Evolutionary conservation across 1,140 invertebrate species (phyloP), one percentile per base, ranked within the genome.

Genomic region (Brachionus manjavacas): DNA sequence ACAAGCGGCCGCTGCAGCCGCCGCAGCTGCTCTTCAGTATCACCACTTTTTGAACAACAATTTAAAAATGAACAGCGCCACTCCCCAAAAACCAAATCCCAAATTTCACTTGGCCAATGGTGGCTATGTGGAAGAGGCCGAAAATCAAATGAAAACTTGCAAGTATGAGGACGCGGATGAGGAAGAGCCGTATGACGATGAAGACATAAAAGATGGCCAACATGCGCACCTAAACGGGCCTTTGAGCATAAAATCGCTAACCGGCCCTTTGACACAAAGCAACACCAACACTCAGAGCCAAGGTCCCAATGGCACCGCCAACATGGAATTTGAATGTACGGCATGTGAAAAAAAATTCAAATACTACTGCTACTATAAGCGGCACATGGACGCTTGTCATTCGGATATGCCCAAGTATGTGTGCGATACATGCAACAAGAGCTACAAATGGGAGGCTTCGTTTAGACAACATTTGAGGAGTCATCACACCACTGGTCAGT

Each of bases 351-450:
- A 81, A 81, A 60, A 68, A 66, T 81, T 81, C 31, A 81, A 81
- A 25, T 81, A 81, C 25, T 81, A 81, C 28, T 81, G 79, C 39
- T 81, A 81, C 39, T 81, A 81, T 14, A 81, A 81, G 41, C 20
- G 79, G 16, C 79, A 81, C 79, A 81, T 81, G 79, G 79, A 81
- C 25, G 79, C 79, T 23, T 81, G 79, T 81, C 79, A 81, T n/a
- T 81, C 79, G 39, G 79, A 81, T 3, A 43, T 41, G 49, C 79
- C 79, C 1, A 81, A 81, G 43, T 81, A 81, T 68, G 79, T 81
- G 11, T 81, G 79, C 25, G 79, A 81, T 14, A 81, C 39, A 31
- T 81, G 79, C 31, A 39, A 81, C n/a, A 81, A 81, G 52, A 81
- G 79, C n/a, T 81, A 81, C 25, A 81, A 81, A 46, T 81, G 79